Evolutionary conservation across 2,797 vertebrate genomes (phyloP), one percentile per base, ranked within the genome.

Genomic region (Pseudopleuronectes americanus): DNA sequence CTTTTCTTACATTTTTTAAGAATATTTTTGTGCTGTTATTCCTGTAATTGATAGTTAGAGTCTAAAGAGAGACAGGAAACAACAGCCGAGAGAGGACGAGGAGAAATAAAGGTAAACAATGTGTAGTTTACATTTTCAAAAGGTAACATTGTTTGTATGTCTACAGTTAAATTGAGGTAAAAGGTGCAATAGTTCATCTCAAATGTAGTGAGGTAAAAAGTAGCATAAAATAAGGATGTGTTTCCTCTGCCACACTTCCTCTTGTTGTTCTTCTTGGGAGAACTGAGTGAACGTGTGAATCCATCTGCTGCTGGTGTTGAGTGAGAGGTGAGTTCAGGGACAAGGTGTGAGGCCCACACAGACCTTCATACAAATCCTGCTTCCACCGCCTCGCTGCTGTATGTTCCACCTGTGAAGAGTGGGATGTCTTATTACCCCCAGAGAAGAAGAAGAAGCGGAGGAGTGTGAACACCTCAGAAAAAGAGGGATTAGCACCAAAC

Each of bases 321-420:
- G 61, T 55, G 73, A 73, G 64, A 54, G 57, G 48, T 56, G 54
- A 58, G 57, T 45, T 65, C 55, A 38, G n/a, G 59, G 45, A 22
- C 24, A 64, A 77, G 76, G 79, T 74, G 80, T 53, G 56, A 79
- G 52, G 71, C 62, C 73, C 73, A 74, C 83, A 84, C 77, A 79
- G 41, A 60, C 58, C 19, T 56, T 28, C 24, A 55, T 6, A 8
- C 7, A 47, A 61, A 66, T 4, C 33, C 10, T 16, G 14, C 24
- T 49, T 45, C 43, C n/a, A 51, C 64, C 4, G n/a, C 31, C 63
- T 31, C 0, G 2, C 56, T 0, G 57, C 23, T 64, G 52, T 56
- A 12, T 17, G 54, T 17, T 36, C 53, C 71, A 60, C 76, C 78
- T 63, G 57, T 76, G 60, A 56, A 59, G 69, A 56, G n/a, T 16